Conservation (phyloP, 2,888 invertebrate species). For the Opisthograptis luteolata region DNA sequence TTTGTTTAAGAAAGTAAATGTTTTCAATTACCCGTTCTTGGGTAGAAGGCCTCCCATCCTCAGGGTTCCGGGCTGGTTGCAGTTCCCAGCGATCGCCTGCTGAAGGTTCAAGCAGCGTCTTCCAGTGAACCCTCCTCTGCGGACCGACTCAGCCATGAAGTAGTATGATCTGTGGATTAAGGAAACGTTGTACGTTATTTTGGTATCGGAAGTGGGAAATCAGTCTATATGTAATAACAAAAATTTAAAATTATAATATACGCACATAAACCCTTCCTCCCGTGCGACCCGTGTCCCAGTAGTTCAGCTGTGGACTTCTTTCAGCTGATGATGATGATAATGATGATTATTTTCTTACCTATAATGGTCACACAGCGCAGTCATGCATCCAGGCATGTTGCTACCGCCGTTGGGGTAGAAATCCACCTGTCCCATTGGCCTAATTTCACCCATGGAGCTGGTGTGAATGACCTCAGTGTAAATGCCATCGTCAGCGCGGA, state of each 20-base stretch:
- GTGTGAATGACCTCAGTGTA: constrained; percentile 61
- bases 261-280: too few relatives aligned
- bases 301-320: too few relatives aligned
- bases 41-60: constrained; percentile 51
- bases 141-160: constrained; percentile 50
- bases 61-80: constrained; percentile 37
- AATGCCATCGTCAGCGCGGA: constrained; percentile 42
- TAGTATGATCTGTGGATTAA: constrained; percentile 46
- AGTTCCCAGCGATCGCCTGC: constrained; percentile 42
- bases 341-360: too few relatives aligned
- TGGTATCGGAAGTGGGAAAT: too few relatives aligned
- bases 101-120: constrained; percentile 37
- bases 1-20: too few relatives aligned
- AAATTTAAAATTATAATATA: too few relatives aligned
- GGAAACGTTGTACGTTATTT: too few relatives aligned
- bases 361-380: constrained; percentile 46
- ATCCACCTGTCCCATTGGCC: constrained; percentile 45
- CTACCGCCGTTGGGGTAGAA: constrained; percentile 58
- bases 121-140: constrained; percentile 49
- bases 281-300: too few relatives aligned
- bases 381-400: constrained; percentile 50
- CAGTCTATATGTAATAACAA: too few relatives aligned
- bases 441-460: constrained; percentile 43
- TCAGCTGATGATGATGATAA: too few relatives aligned
- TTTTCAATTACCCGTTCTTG: constrained; percentile 54